Base-by-base conservation (phyloP, 2,888 invertebrate species). In the Apomyelois bistriatella region DNA sequence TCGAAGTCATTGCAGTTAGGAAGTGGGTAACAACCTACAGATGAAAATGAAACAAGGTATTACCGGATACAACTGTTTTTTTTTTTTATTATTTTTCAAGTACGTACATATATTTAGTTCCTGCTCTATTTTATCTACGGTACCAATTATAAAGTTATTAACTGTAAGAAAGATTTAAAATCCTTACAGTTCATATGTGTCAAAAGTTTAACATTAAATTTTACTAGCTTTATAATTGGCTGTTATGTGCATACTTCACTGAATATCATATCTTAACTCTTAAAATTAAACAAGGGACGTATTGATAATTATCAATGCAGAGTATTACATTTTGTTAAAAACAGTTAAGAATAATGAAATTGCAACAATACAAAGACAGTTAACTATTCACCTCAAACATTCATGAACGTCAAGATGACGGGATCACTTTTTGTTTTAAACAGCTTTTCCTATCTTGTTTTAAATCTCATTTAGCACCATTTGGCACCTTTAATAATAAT, bases 41-140 rank as follows among this genome's bases (percentile, higher is more conserved):
- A 5, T 5, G 61, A 61, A 64, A 38, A 51, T 6, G 1, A 61
- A 58, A 46, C 32, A 6, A 22, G 17, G 12, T 28, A 5, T 22
- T 12, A 43, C 22, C 8, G 13, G 22, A 43, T 43, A 43, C 30
- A 7, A 4, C 22, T 22, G 22, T 22, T 7, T 15, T 43, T 43
- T 22, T 7, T 15, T 43, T 43, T 43, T 43, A 28, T 30, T 30
- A 30, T 30, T 28, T 43, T 43, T 12, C 30, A 43, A 43, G 43
- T 43, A 30, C 43, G 13, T 43, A 43, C 43, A 41, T 9, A 41
- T 10, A 42, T 42, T 1, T 13, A 30, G 30, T 43, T 30, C 12
- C 42, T 30, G 43, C 13, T 13, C 13, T 13, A 22, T 42, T 42
- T 22, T n/a, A n/a, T 7, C 22, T 42, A 28, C n/a, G 28, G 15